A percentile compares a stretch with the other conserved stretches of the same genome.
These are phyloP conservation scores for Pocillopora grandis DNA, from an alignment of 92 coral and sea anemone species.

Conservation along the genomic window DNA sequence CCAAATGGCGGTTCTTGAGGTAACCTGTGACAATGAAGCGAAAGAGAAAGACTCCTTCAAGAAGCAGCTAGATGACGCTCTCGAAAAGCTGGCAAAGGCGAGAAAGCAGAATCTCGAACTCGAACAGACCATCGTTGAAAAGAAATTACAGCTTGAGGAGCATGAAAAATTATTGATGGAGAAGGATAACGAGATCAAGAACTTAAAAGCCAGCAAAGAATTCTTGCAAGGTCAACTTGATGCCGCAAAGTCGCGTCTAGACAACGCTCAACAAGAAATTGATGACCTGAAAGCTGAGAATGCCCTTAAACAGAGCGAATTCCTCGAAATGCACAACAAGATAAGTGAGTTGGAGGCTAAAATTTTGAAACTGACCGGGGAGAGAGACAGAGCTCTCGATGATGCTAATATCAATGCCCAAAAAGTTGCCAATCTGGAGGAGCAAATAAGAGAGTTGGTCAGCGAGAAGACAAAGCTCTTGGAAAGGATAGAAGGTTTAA, in stretches of 20 bases:
- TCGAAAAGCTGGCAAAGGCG: slow-evolving; percentile 75
- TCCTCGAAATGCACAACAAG: slow-evolving; percentile 73
- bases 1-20: slow-evolving; percentile 77
- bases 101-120: slow-evolving; percentile 73
- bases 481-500: slow-evolving; percentile 89
- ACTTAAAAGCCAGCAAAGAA: slow-evolving; percentile 73
- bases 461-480: slow-evolving; percentile 74
- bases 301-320: slow-evolving; percentile 68
- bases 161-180: slow-evolving; percentile 72
- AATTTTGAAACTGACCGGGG: slow-evolving; percentile 75
- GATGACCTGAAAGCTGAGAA: slow-evolving; percentile 67
- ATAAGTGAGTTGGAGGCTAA: slow-evolving; percentile 84
- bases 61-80: slow-evolving; percentile 74
- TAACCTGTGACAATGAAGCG: slow-evolving; percentile 57
- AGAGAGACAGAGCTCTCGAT: slow-evolving; percentile 90
- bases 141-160: slow-evolving; percentile 76
- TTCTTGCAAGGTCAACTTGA: slow-evolving; percentile 76
- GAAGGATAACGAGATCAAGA: slow-evolving; percentile 78
- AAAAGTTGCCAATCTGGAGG: slow-evolving; percentile 74
- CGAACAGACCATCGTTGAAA: slow-evolving; percentile 77
- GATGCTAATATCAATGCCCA: slow-evolving; percentile 70
- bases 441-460: slow-evolving; percentile 79
- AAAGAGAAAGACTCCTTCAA: slow-evolving; percentile 80
- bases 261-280: slow-evolving; percentile 67
- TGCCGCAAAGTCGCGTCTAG: slow-evolving; percentile 63